Conservation (phyloP, 2,113 vertebrate genomes). For the Bubalus kerabau region DNA sequence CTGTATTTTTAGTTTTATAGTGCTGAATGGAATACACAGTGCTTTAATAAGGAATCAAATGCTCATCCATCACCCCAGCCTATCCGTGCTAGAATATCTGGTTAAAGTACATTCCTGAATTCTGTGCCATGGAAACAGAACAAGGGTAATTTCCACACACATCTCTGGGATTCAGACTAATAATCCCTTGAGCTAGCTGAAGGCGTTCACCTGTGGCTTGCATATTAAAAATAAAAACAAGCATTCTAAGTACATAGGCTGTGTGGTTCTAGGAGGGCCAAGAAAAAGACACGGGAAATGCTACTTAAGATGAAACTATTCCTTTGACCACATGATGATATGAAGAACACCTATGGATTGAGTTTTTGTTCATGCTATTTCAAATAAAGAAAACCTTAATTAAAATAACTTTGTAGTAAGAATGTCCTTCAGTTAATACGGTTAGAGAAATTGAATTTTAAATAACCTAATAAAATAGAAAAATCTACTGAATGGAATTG, state of each 20-base stretch:
- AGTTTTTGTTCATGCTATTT: constrained; percentile 20
- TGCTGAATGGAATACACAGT: neutral
- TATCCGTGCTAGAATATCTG: neutral
- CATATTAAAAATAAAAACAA: neutral
- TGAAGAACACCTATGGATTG: neutral
- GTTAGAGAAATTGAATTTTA: neutral
- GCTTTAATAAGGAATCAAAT: neutral
- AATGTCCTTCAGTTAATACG: neutral
- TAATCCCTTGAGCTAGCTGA: neutral
- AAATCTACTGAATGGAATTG: neutral
- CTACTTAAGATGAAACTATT: neutral
- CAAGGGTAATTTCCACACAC: neutral
- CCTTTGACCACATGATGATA: neutral
- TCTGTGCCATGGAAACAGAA: neutral
- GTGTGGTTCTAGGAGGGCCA: neutral
- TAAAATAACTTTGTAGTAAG: neutral
- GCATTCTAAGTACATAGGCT: neutral
- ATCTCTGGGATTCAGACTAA: neutral
- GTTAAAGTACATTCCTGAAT: neutral
- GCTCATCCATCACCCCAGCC: neutral
- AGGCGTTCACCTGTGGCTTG: neutral
- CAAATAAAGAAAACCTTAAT: neutral
- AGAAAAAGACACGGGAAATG: neutral
- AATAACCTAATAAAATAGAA: neutral
- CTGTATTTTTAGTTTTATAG: neutral